A percentile compares a stretch with the other conserved stretches of the same genome.
Conservation (phyloP, 1,140 invertebrate genomes). For the Calephelis nemesis region DNA sequence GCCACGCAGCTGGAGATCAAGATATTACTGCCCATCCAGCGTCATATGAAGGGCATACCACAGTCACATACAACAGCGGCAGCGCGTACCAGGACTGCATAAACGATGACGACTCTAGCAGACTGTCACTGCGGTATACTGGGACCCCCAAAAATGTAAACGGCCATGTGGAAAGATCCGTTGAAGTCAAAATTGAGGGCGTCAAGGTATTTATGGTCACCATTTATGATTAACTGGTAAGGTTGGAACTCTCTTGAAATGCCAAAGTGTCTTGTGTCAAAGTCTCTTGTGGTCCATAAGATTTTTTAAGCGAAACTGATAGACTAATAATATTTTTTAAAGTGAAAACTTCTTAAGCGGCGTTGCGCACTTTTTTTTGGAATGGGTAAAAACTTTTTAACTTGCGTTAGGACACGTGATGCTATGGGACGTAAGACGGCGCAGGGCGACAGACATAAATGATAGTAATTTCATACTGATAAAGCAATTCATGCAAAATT, state of each 20-base stretch:
- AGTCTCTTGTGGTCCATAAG: too few relatives aligned
- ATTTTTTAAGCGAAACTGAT: too few relatives aligned
- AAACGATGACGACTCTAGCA: slow-evolving; percentile 30
- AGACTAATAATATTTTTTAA: too few relatives aligned
- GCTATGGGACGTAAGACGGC: too few relatives aligned
- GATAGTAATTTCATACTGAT: too few relatives aligned
- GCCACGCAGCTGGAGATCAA: slow-evolving; percentile 43
- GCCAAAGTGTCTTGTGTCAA: too few relatives aligned
- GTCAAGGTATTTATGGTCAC: slow-evolving; percentile 32
- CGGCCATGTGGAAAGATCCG: slow-evolving; percentile 44
- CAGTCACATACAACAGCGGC: slow-evolving; percentile 35
- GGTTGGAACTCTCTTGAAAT: slow-evolving; percentile 1
- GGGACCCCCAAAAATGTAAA: slow-evolving; percentile 39
- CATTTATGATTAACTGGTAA: neutral
- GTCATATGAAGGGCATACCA: slow-evolving; percentile 43
- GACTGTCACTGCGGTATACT: slow-evolving; percentile 41
- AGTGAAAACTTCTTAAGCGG: too few relatives aligned
- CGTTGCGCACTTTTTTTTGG: too few relatives aligned
- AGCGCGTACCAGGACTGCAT: slow-evolving; percentile 32
- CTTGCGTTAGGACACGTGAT: too few relatives aligned
- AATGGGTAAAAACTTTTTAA: too few relatives aligned
- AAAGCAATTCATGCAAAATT: too few relatives aligned
- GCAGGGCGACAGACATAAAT: too few relatives aligned
- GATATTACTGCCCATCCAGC: slow-evolving; percentile 47
- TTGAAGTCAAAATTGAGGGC: slow-evolving; percentile 47